Base-by-base conservation (phyloP, 2,797 vertebrate species). In the Potorous gilbertii region DNA sequence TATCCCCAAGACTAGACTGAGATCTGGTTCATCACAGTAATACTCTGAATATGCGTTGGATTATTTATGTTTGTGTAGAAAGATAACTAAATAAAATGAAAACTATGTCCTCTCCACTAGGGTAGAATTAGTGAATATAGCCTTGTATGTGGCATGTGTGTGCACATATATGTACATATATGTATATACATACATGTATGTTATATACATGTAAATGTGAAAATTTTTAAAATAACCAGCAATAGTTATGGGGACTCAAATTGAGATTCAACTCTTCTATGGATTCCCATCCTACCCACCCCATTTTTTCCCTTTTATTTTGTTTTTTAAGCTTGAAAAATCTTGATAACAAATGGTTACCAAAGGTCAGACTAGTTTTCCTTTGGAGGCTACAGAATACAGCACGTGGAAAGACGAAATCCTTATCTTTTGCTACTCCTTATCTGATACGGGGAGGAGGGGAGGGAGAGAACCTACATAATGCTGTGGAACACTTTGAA, bases 391-490 rank as follows among this genome's bases (percentile, higher is more conserved):
- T 81, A 27, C 55, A 52, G 8, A 93, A 46, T 56, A n/a, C 34
- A 56, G 12, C 2, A 27, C 18, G 1, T 24, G 56, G 66, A 8
- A 46, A 21, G 50, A 3, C 62, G 57, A 96, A 95, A 94, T 11
- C 11, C 2, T 93, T 56, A 74, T 29, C n/a, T 50, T 87, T 56
- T 90, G 3, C 16, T 91, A 3, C 28, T 91, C 0, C 18, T 91
- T 0, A 52, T 52, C 52, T 91, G 87, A n/a, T 55, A 9, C 5
- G 55, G 89, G 93, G 93, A 55, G 55, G 29, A 90, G 66, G 90
- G 93, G 18, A 55, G 89, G 93, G 93, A 8, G 31, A 92, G 3
- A 50, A 31, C 59, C 94, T 89, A 3, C 74, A 92, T 95, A 94
- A 91, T 94, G 29, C 8, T 95, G 28, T 21, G 55, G 52, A 2